A percentile compares a stretch with the other conserved stretches of the same genome.
Conservation (phyloP, 2,113 vertebrate genomes). For the Eurypyga helias region DNA sequence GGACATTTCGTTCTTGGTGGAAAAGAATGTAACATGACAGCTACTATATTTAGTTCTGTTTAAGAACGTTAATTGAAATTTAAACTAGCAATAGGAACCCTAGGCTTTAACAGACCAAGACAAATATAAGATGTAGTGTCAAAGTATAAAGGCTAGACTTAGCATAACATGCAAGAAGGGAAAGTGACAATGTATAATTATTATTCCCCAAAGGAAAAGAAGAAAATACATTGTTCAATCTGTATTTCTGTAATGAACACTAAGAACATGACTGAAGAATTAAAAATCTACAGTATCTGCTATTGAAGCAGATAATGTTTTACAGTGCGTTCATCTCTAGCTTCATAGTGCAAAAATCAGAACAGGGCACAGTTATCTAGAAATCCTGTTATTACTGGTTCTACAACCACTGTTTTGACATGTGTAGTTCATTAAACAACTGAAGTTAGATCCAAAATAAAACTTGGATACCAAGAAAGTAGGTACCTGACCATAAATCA, state of each 20-base stretch:
- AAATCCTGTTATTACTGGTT: neutral
- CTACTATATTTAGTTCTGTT: slow-evolving; percentile 46
- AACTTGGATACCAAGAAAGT: neutral
- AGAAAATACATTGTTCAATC: neutral
- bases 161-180: neutral
- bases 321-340: neutral
- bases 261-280: neutral
- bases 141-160: neutral
- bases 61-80: slow-evolving; percentile 57
- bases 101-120: neutral
- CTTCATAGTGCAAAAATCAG: neutral
- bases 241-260: neutral
- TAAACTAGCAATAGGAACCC: slow-evolving; percentile 8
- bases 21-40: slow-evolving; percentile 32
- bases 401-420: neutral
- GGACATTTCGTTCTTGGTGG: slow-evolving; percentile 11
- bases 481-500: neutral
- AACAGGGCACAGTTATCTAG: neutral
- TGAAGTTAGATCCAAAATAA: neutral
- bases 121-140: neutral
- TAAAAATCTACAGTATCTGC: neutral
- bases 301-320: neutral
- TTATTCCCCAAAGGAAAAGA: neutral
- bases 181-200: slow-evolving; percentile 21
- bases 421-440: neutral